phyloP scores from a whole-genome alignment of 2,113 vertebrate genomes.

The Otocyon megalotis region DNA sequence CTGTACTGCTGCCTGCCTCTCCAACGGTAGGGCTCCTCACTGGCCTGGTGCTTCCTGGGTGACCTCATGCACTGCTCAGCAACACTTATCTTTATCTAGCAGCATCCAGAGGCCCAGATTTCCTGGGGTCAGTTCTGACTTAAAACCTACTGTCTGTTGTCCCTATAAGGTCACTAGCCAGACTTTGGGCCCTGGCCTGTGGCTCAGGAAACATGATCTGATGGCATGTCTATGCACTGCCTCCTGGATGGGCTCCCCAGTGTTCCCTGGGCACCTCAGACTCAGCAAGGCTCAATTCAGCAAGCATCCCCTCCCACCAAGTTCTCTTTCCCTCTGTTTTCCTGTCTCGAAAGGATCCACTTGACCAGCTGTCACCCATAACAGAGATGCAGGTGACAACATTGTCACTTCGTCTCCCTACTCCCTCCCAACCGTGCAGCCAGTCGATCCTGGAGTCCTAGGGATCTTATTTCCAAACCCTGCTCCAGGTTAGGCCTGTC shows the following conservation, averaged over 20 bases:
- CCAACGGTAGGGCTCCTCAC: neutral
- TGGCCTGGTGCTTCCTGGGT: neutral
- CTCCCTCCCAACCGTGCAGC: neutral
- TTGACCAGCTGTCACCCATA: neutral
- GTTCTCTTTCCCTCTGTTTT: neutral
- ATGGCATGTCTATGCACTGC: neutral
- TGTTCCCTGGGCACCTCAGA: neutral
- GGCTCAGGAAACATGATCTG: constrained; percentile 22
- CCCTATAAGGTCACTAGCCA: neutral
- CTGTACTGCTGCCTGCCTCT: neutral
- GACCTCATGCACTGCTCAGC: neutral
- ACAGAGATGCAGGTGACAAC: neutral
- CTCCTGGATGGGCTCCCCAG: neutral
- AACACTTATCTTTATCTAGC: neutral
- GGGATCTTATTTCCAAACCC: neutral
- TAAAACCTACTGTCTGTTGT: constrained; percentile 28
- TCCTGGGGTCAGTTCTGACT: constrained; percentile 44
- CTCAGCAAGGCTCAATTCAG: neutral
- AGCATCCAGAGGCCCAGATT: constrained; percentile 52
- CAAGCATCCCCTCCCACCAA: neutral
- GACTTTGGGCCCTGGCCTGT: neutral
- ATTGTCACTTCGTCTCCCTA: neutral
- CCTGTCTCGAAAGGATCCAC: neutral
- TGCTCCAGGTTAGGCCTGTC: neutral
- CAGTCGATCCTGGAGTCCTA: neutral